Evolutionary conservation across 2,797 vertebrate genomes (phyloP).

Genomic region (Sebastes elongatus): DNA sequence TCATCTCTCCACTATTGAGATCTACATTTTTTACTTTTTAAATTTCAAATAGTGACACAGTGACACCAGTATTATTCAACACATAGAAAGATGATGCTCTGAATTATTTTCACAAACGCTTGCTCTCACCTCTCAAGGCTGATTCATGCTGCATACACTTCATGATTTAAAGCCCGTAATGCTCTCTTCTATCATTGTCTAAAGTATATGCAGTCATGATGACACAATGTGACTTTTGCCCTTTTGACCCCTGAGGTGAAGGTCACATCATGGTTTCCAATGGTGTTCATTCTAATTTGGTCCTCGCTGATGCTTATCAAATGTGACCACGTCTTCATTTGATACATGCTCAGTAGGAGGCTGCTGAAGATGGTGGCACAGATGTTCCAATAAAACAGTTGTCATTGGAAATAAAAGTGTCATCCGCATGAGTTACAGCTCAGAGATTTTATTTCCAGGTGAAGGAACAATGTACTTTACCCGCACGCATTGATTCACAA

Average conservation of each 20-base stretch:
- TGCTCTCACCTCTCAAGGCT: background rate
- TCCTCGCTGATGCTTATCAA: background rate
- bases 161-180: background rate
- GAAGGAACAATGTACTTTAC: conserved; percentile 23
- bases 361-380: background rate
- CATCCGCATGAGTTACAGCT: conserved; percentile 18
- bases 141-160: background rate
- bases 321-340: background rate
- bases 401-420: conserved; percentile 3
- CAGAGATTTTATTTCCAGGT: conserved; percentile 21
- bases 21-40: too few relatives aligned
- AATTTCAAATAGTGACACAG: background rate
- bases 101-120: background rate
- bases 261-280: background rate
- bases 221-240: background rate
- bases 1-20: background rate
- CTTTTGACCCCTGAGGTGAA: conserved; percentile 4
- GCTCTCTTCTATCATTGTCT: background rate
- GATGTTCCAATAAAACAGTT: conserved; percentile 20
- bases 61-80: background rate
- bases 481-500: conserved; percentile 8
- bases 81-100: background rate
- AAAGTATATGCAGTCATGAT: background rate
- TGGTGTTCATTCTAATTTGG: background rate
- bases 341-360: background rate